Percentiles rank a stretch among this genome's conserved stretches.
These are phyloP conservation scores for Characodon lateralis DNA, from an alignment of 2,797 vertebrate species.

Conservation along the genomic window DNA sequence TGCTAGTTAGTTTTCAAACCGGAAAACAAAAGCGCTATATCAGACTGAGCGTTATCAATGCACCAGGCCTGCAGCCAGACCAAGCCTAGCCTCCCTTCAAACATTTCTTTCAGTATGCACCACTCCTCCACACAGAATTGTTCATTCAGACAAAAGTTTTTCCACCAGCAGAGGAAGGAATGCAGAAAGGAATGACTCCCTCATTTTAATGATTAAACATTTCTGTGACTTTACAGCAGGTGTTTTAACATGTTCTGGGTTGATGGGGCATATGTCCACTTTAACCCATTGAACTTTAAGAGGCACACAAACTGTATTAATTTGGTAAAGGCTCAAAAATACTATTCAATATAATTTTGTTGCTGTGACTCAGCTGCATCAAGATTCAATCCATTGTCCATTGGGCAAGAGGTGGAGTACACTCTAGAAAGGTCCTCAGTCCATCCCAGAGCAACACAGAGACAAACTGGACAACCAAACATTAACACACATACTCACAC, in stretches of 20 bases:
- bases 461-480: too few relatives aligned
- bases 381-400: neutral
- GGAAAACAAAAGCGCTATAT: neutral
- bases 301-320: neutral
- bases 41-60: constrained; percentile 48
- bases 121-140: constrained; percentile 54
- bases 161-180: constrained; percentile 53
- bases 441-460: too few relatives aligned
- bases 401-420: neutral
- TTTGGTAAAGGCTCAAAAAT: neutral
- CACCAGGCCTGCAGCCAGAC: constrained; percentile 51
- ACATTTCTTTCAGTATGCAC: constrained; percentile 48
- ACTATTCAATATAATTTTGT: neutral
- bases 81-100: constrained; percentile 41
- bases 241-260: neutral
- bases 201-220: constrained; percentile 65
- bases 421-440: neutral
- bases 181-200: constrained; percentile 49
- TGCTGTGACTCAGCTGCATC: neutral
- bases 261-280: neutral
- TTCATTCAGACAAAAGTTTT: constrained; percentile 55
- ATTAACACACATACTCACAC: too few relatives aligned
- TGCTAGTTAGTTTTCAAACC: constrained; percentile 10
- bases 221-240: constrained; percentile 9
- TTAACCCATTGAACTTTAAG: neutral